These are phyloP conservation scores for Trichosurus vulpecula DNA, from an alignment of 2,797 vertebrate genomes.

Conservation along the genomic window DNA sequence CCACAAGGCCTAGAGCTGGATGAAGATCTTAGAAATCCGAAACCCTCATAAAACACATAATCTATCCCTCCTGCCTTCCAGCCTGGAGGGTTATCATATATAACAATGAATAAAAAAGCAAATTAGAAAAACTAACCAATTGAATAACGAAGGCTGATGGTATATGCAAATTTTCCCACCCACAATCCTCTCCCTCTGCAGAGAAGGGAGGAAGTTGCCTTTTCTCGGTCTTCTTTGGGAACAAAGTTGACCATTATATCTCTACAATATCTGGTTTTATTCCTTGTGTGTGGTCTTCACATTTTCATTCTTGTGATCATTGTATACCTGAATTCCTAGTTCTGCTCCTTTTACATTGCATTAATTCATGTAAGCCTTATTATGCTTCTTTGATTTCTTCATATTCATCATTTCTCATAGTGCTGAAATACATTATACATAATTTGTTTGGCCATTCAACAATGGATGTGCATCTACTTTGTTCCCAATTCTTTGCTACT, in stretches of 20 bases:
- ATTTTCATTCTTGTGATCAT: neutral
- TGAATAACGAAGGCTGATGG: neutral
- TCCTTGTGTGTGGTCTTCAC: neutral
- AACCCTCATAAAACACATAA: neutral
- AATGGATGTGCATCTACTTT: neutral
- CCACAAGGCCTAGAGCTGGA: no score
- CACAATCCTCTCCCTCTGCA: neutral
- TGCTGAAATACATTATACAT: neutral
- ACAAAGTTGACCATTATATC: neutral
- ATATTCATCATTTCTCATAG: neutral
- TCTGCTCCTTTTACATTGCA: neutral
- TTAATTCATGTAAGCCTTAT: neutral
- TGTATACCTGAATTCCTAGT: neutral
- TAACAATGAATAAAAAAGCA: neutral
- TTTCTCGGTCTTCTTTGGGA: neutral
- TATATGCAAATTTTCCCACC: neutral
- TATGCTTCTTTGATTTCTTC: neutral
- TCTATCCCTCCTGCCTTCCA: neutral
- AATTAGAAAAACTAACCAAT: neutral
- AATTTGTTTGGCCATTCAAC: neutral
- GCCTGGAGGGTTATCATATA: neutral
- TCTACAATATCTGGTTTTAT: neutral
- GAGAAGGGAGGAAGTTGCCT: neutral
- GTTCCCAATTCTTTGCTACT: neutral
- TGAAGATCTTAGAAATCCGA: neutral